Conservation (phyloP, 2,113 vertebrate species). For the Ciconia boyciana region DNA sequence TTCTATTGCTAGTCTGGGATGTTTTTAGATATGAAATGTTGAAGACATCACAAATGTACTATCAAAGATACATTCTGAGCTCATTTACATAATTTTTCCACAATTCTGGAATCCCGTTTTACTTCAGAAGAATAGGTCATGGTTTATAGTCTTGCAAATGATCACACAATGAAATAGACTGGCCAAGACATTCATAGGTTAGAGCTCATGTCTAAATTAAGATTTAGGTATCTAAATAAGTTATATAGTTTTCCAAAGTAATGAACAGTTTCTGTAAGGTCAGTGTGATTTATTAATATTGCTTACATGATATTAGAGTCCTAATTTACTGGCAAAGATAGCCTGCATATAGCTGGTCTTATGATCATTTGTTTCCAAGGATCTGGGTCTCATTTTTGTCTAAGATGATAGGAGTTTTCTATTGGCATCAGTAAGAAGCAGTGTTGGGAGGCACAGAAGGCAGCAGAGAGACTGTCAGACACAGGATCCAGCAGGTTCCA, state of each 20-base stretch:
- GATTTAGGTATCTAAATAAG: neutral
- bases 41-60: neutral
- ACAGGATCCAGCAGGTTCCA: neutral
- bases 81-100: neutral
- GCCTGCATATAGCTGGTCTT: neutral
- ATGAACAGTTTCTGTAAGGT: neutral
- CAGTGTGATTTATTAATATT: neutral
- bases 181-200: neutral
- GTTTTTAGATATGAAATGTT: neutral
- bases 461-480: neutral
- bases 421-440: neutral
- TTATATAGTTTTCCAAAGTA: neutral
- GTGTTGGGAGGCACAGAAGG: neutral
- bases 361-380: neutral
- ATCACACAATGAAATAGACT: neutral
- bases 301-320: neutral
- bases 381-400: neutral
- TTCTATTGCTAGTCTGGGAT: neutral
- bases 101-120: neutral
- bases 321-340: neutral
- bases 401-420: neutral
- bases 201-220: neutral
- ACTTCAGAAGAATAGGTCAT: neutral
- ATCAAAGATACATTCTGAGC: neutral
- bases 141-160: neutral